phyloP scores from a whole-genome alignment of 2,113 vertebrate species.

The Phylloscopus trochilus region DNA sequence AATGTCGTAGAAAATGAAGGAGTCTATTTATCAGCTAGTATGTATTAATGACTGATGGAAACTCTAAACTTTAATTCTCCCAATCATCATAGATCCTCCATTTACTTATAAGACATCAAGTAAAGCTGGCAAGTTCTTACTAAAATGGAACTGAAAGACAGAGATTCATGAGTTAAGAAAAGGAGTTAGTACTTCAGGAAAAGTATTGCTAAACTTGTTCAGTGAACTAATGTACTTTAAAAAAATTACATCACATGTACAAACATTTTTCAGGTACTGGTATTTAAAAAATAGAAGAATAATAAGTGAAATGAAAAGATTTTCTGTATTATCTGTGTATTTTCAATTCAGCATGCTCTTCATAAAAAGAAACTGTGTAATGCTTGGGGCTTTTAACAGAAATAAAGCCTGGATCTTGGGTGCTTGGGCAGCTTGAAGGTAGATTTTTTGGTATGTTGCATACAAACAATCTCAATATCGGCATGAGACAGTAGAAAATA shows the following conservation, averaged over 20 bases:
- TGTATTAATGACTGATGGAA: not conserved
- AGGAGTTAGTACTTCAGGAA: not conserved
- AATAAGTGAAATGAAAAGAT: not conserved
- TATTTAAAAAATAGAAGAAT: not conserved
- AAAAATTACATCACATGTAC: not conserved
- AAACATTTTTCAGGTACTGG: not conserved
- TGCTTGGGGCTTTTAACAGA: rapidly evolving
- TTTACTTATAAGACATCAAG: not conserved
- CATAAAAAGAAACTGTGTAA: not conserved
- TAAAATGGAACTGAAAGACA: not conserved
- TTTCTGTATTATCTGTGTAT: not conserved
- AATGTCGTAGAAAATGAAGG: not conserved
- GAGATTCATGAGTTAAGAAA: not conserved
- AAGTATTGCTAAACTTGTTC: not conserved
- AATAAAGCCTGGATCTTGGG: not conserved
- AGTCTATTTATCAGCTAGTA: not conserved
- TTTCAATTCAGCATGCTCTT: not conserved
- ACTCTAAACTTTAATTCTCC: not conserved
- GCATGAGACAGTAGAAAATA: not conserved
- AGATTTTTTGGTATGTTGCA: not conserved
- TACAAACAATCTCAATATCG: not conserved
- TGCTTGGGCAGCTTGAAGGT: not conserved
- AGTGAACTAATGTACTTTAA: not conserved
- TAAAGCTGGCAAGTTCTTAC: not conserved
- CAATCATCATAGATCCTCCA: not conserved